phyloP scores from a whole-genome alignment of 2,797 vertebrate species.

The Micromesistius poutassou region DNA sequence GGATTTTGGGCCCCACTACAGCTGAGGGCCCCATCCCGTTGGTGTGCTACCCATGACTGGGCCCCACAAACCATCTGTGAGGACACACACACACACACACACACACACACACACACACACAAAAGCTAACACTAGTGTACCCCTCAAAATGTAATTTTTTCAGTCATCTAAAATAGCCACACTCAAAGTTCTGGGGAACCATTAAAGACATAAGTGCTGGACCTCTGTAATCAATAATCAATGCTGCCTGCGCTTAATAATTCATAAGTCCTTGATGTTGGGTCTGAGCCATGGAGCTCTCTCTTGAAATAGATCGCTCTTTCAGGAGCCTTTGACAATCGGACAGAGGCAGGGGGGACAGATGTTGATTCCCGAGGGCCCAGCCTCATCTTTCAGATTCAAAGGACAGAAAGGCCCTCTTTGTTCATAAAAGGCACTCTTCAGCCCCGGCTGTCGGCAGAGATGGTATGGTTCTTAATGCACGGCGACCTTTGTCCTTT shows the following conservation, averaged over 20 bases:
- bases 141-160: slow-evolving; percentile 14
- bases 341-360: slow-evolving; percentile 32
- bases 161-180: slow-evolving; percentile 31
- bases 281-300: slow-evolving; percentile 35
- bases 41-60: no score
- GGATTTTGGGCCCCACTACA: no score
- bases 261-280: slow-evolving; percentile 53
- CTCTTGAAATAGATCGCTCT: slow-evolving; percentile 58
- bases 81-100: neutral
- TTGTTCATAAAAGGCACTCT: slow-evolving; percentile 20
- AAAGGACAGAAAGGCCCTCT: slow-evolving; percentile 34
- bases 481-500: slow-evolving; percentile 55
- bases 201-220: slow-evolving; percentile 33
- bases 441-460: slow-evolving; percentile 25
- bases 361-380: slow-evolving; percentile 43
- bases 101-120: neutral
- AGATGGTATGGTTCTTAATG: slow-evolving; percentile 46
- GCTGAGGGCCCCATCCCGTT: no score
- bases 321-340: slow-evolving; percentile 42
- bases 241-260: slow-evolving; percentile 67
- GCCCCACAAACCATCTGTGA: no score
- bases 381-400: slow-evolving; percentile 45
- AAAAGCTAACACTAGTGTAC: slow-evolving; percentile 4
- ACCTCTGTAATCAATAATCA: slow-evolving; percentile 71
- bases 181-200: slow-evolving; percentile 24